Conservation (phyloP, 2,888 invertebrate species). For the Scaptomyza caliginosa region DNA sequence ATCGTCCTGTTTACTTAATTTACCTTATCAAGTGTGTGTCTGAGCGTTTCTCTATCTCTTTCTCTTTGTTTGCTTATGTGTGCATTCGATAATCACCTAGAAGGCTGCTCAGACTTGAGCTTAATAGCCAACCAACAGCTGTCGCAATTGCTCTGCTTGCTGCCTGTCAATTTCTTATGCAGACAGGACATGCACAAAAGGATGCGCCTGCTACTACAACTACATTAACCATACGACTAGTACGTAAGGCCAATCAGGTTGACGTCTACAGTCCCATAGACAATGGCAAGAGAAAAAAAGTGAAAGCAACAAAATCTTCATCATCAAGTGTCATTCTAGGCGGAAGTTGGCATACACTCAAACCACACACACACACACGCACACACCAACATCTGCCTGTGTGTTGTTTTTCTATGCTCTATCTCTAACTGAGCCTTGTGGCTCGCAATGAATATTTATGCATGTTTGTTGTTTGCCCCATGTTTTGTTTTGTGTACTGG, state of each 20-base stretch:
- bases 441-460: constrained; percentile 73
- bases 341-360: constrained; percentile 68
- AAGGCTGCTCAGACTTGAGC: constrained; percentile 10
- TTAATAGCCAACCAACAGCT: constrained; percentile 46
- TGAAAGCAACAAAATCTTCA: constrained; percentile 81
- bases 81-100: constrained; percentile 64
- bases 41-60: not conserved
- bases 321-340: constrained; percentile 77
- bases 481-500: constrained; percentile 53
- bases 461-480: constrained; percentile 61
- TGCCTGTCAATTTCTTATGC: constrained; percentile 40
- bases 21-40: constrained; percentile 1
- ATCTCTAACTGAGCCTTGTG: constrained; percentile 26
- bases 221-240: not conserved
- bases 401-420: constrained; percentile 21
- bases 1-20: constrained; percentile 58
- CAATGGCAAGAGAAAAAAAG: constrained; percentile 61
- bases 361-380: constrained; percentile 32
- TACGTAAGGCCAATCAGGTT: constrained; percentile 48
- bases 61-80: constrained; percentile 1
- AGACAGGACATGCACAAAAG: constrained; percentile 25
- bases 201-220: constrained; percentile 2
- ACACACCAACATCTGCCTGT: constrained; percentile 39
- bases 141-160: constrained; percentile 19
- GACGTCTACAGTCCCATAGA: constrained; percentile 19